phyloP scores from a whole-genome alignment of 2,113 vertebrate genomes.

The Petrocephalus zakoni region DNA sequence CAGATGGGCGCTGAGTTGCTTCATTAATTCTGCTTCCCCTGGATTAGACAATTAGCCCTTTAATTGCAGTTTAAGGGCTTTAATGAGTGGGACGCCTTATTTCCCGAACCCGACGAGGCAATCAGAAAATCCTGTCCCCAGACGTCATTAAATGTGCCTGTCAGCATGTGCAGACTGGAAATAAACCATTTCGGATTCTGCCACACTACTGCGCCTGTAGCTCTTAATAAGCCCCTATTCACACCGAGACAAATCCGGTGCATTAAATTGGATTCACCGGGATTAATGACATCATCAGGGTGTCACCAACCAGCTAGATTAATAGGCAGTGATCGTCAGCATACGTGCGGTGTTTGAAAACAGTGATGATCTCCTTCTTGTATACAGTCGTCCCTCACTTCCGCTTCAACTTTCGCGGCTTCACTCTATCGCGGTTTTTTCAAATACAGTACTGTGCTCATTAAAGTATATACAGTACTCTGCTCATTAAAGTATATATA shows the following conservation, averaged over 20 bases:
- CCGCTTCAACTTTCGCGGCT: too few relatives aligned
- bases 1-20: constrained; percentile 45
- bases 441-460: too few relatives aligned
- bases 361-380: background rate
- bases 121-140: background rate
- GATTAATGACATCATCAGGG: background rate
- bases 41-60: constrained; percentile 44
- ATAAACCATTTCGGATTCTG: background rate
- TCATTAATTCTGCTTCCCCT: constrained; percentile 45
- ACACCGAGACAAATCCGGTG: background rate
- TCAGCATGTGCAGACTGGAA: background rate
- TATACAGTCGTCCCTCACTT: background rate
- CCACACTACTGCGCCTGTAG: background rate
- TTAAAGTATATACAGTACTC: too few relatives aligned
- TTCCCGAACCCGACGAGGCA: background rate
- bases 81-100: constrained; percentile 34
- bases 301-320: background rate
- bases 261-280: background rate
- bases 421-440: too few relatives aligned
- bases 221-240: background rate
- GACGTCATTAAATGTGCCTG: background rate
- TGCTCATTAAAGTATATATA: too few relatives aligned
- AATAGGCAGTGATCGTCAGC: background rate
- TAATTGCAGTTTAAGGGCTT: constrained; percentile 50
- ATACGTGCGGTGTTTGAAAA: background rate